Base-by-base conservation (phyloP, 2,888 invertebrate genomes). In the Oxytorus armatus region DNA sequence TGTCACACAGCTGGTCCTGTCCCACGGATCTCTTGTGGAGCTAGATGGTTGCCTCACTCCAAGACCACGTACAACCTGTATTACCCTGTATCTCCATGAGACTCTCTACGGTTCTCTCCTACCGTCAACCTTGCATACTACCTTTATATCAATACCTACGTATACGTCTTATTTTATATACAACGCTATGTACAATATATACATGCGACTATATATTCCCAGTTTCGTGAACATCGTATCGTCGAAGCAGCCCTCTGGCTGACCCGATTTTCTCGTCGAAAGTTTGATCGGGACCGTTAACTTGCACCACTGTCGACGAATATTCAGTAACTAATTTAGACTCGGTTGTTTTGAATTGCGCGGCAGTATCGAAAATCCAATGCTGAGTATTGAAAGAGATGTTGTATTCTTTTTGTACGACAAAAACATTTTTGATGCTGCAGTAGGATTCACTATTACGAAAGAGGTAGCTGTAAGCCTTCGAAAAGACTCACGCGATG, bases 1-100 rank as follows among this genome's bases (percentile, higher is more conserved):
- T 80, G 79, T 80, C 72, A 72, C 76, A 76, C 79, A 80, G 76
- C 79, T 76, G 76, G 72, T 55, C 53, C 72, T 72, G 76, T 80
- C 79, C 59, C 79, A 80, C 79, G 79, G 63, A 80, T 72, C 76
- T 76, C 72, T 76, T 44, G 25, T 72, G 47, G 23, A 55, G 79
- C 84, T 78, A 79, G 77, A 75, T 79, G 81, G 74, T 74, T 61
- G 42, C 36, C 51, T 57, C 47, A 25, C 61, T 51, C 59, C 69
- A 47, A 21, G 21, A 11, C 57, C 47, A 39, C 74, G 65, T 55
- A 42, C 81, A 75, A 77, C 8, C 29, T 5, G 51, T n/a, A n/a
- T n/a, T n/a, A n/a, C 73, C 55, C 42, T 73, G 77, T 82, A 79
- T 66, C 68, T 11, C n/a, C n/a, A 53, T 44, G 33, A 69, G 59